Evolutionary conservation across 2,888 invertebrate species (phyloP), one percentile per base, ranked within the genome.

Genomic region (Xestia xanthographa): DNA sequence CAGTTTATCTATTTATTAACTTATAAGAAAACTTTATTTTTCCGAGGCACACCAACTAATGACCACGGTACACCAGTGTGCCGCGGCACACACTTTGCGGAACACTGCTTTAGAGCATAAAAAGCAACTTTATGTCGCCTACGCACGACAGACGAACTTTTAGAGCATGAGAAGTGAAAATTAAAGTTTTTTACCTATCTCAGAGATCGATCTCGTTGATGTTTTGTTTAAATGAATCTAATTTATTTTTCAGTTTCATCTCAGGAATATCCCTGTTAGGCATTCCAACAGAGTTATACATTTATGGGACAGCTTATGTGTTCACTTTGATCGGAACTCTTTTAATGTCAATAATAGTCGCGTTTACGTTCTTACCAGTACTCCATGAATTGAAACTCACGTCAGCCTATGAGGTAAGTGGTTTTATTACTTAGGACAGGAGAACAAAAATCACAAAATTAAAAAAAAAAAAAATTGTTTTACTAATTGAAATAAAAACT

Each of bases 211-310:
- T 74, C 26, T 29, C 29, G 34, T 53, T 0, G 12, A 38, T 38
- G 22, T 41, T 41, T n/a, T 45, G 5, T 34, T 43, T 45, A 9
- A 63, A n/a, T 22, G 5, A 56, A 48, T n/a, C 63, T 65, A 73
- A 66, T 66, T 29, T 84, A 2, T 72, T 56, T 83, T 87, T 81
- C 90, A 98, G 98, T 92, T 98, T 97, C 83, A 97, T 98, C 91
- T 98, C 98, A 87, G 98, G 98, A 14, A 98, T 98, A 84, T 98
- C 98, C 0, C 93, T 98, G 56, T 94, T 98, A 84, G 98, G 98
- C 3, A 98, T 97, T 9, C 98, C 98, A 1, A 98, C 98, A 1
- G 98, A 98, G 91, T 96, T 98, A 38, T 98, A 98, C 88, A 95
- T 98, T 20, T 98, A 98, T 89, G 98, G 98, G 0, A 98, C 97